phyloP scores from a whole-genome alignment of 2,113 vertebrate genomes.

The Hydrolagus affinis region DNA sequence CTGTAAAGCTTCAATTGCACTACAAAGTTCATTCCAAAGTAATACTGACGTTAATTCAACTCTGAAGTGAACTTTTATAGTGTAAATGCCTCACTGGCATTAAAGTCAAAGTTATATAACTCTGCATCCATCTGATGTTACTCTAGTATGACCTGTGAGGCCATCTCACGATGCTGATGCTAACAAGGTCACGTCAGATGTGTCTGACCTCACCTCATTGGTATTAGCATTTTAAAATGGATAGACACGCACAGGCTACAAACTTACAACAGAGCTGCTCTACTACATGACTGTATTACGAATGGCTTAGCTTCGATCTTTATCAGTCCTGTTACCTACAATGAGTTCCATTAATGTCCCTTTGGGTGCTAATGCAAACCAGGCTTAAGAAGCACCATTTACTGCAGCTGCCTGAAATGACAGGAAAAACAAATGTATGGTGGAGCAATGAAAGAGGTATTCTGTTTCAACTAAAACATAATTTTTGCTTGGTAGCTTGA shows the following conservation, averaged over 20 bases:
- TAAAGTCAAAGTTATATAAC: not conserved
- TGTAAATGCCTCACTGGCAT: not conserved
- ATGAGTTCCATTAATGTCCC: not conserved
- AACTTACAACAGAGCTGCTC: not conserved
- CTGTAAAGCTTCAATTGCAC: not conserved
- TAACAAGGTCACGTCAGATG: not conserved
- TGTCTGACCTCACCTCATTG: not conserved
- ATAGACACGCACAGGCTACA: not conserved
- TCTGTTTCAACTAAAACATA: not conserved
- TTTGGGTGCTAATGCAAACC: conserved; percentile 8
- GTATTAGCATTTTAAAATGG: not conserved
- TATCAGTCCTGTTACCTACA: not conserved
- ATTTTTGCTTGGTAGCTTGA: not conserved
- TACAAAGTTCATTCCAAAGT: not conserved
- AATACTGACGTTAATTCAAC: conserved; percentile 4
- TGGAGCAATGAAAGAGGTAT: not conserved
- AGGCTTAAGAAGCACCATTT: conserved; percentile 2
- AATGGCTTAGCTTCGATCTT: not conserved
- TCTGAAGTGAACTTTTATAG: conserved; percentile 19
- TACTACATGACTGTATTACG: not conserved
- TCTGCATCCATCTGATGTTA: not conserved
- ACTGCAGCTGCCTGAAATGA: not conserved
- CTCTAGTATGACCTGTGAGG: not conserved
- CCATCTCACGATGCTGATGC: not conserved
- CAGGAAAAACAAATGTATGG: not conserved